Conservation (phyloP, 2,797 vertebrate species). For the Helostoma temminkii region DNA sequence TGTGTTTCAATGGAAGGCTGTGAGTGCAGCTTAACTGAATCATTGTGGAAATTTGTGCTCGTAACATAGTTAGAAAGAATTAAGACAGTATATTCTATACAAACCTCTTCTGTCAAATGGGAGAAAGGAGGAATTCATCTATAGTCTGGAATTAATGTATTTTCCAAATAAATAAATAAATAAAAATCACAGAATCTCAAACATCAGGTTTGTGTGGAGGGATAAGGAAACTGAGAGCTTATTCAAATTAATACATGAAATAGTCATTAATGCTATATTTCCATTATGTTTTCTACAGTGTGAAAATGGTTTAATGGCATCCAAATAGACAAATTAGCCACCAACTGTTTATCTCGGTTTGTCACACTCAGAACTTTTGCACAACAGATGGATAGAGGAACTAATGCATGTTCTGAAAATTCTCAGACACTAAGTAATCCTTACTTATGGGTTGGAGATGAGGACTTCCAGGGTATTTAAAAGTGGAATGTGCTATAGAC, state of each 20-base stretch:
- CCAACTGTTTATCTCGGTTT: slow-evolving; percentile 4
- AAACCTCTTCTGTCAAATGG: background rate
- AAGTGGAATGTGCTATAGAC: too few species aligned
- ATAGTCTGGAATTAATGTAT: too few species aligned
- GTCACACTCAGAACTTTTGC: background rate
- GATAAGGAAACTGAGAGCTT: too few species aligned
- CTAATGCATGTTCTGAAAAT: background rate
- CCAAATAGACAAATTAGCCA: background rate
- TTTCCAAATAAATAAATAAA: too few species aligned
- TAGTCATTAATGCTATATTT: background rate
- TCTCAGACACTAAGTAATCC: background rate
- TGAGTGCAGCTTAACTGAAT: too few species aligned
- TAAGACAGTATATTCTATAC: background rate
- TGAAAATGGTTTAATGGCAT: background rate
- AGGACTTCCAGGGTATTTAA: too few species aligned
- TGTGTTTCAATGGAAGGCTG: too few species aligned
- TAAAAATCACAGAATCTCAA: too few species aligned
- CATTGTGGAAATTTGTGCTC: too few species aligned
- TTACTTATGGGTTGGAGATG: background rate
- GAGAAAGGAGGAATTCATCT: too few species aligned
- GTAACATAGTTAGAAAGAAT: too few species aligned
- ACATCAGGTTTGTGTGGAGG: background rate
- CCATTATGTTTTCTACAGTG: background rate
- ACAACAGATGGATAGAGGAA: background rate
- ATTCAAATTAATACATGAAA: background rate